Percentiles rank a stretch among this genome's conserved stretches.
phyloP scores from a whole-genome alignment of 2,113 vertebrate genomes.

The Cololabis saira region DNA sequence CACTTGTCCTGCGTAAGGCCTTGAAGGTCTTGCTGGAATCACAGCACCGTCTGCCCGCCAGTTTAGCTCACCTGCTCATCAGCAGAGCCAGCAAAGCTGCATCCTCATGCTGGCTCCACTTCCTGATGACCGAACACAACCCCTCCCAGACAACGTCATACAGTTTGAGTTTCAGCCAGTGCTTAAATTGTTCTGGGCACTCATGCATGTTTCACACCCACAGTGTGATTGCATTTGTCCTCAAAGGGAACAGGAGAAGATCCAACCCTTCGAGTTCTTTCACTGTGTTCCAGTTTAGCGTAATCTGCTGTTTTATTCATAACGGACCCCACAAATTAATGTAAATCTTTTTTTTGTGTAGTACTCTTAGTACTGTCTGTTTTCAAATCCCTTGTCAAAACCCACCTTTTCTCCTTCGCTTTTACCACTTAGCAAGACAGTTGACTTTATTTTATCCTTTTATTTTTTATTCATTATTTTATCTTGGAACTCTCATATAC shows the following conservation, averaged over 20 bases:
- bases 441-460: too few species aligned
- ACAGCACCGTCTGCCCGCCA: conserved; percentile 38
- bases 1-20: conserved; percentile 51
- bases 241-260: conserved; percentile 14
- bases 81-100: conserved; percentile 30
- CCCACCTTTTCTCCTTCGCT: too few species aligned
- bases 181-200: conserved; percentile 46
- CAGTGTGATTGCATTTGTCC: conserved; percentile 59
- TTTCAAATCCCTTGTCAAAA: too few species aligned
- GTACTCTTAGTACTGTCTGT: too few species aligned
- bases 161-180: conserved; percentile 25
- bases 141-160: conserved; percentile 23
- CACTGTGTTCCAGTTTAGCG: neutral
- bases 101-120: conserved; percentile 37
- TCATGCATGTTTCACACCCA: conserved; percentile 63
- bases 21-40: conserved; percentile 21
- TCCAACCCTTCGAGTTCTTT: conserved; percentile 13
- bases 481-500: too few species aligned
- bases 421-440: too few species aligned
- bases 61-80: conserved; percentile 59
- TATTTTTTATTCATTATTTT: too few species aligned
- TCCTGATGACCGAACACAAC: conserved; percentile 36
- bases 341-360: neutral
- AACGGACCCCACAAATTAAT: neutral
- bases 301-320: neutral